A percentile compares a stretch with the other conserved stretches of the same genome.
Conservation (phyloP, 2,113 vertebrate genomes). For the Scolopax mira region DNA sequence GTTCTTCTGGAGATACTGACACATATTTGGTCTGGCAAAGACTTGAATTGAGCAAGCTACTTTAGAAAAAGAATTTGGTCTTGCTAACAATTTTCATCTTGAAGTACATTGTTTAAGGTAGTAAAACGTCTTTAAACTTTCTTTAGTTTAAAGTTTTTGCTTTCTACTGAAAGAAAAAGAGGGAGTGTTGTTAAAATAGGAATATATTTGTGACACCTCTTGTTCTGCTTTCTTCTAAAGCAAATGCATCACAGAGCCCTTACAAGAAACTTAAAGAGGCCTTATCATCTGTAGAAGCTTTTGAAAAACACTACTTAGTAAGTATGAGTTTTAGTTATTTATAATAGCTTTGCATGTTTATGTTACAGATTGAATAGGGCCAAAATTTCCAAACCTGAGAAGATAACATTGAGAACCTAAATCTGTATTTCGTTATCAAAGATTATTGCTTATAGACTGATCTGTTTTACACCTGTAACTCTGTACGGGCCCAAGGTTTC, state of each 20-base stretch:
- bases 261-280: conserved; percentile 98
- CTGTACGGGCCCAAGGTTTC: not conserved
- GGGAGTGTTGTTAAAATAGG: not conserved
- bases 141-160: not conserved
- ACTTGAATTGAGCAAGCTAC: not conserved
- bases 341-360: not conserved
- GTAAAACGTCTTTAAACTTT: not conserved
- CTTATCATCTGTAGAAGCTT: conserved; percentile 93
- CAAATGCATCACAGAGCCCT: conserved; percentile 91
- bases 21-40: not conserved
- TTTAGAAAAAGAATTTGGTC: not conserved
- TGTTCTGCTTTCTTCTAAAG: conserved; percentile 70
- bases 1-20: not conserved
- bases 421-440: not conserved
- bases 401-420: not conserved
- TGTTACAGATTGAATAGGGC: not conserved
- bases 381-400: not conserved
- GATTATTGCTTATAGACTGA: not conserved
- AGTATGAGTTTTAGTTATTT: conserved; percentile 47
- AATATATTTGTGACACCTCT: not conserved
- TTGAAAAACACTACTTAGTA: conserved; percentile 97
- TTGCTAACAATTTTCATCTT: not conserved
- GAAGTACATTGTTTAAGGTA: not conserved
- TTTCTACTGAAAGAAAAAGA: not conserved
- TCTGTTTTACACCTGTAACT: not conserved